phyloP scores from a whole-genome alignment of 2,113 vertebrate species.

The Cariama cristata region DNA sequence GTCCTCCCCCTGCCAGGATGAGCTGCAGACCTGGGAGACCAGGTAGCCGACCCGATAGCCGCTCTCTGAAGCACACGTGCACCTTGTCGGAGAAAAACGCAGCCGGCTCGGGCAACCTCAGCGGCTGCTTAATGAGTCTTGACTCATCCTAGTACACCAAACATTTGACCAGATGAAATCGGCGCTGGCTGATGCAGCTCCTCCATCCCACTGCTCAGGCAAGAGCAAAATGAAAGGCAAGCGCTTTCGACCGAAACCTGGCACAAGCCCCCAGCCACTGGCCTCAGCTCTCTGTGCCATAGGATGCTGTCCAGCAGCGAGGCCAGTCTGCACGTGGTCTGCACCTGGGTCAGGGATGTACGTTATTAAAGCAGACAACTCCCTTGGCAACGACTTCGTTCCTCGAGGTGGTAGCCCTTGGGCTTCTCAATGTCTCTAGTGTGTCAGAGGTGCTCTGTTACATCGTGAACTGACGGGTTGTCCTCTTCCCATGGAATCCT shows the following conservation, averaged over 20 bases:
- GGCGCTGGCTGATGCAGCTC: neutral
- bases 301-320: neutral
- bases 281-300: neutral
- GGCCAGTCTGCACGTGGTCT: neutral
- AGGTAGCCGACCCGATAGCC: neutral
- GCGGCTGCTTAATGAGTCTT: constrained; percentile 8
- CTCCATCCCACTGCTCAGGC: neutral
- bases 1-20: neutral
- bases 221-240: constrained; percentile 43
- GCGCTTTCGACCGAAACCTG: constrained; percentile 2
- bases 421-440: neutral
- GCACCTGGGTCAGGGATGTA: neutral
- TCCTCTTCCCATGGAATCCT: neutral
- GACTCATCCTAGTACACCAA: neutral
- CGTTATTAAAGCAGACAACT: neutral
- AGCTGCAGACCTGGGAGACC: neutral
- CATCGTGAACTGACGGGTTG: neutral
- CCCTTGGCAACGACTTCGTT: neutral
- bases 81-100: fast-evolving
- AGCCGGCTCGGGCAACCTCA: neutral
- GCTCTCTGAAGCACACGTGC: neutral
- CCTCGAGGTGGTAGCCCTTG: neutral
- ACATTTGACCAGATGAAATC: neutral
- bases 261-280: neutral
- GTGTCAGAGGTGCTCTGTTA: neutral